Conservation (phyloP, 1,140 invertebrate species). For the Mamestra configurata region DNA sequence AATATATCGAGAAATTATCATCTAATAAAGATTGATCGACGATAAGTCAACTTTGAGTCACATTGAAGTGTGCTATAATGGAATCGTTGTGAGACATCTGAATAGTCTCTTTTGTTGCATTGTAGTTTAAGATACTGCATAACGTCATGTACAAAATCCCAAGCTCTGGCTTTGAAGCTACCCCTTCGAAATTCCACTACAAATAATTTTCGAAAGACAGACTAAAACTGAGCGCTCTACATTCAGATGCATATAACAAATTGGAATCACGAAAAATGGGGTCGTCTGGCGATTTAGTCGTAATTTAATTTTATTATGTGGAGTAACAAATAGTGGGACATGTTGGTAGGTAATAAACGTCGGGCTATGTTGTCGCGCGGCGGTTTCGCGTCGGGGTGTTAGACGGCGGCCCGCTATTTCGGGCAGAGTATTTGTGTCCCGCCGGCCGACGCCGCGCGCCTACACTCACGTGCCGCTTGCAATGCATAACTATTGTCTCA, state of each 20-base stretch:
- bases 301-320: conserved; percentile 44
- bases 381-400: conserved; percentile 70
- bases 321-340: conserved; percentile 50
- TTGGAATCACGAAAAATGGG: conserved; percentile 32
- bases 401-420: conserved; percentile 82
- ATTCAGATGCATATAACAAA: conserved; percentile 22
- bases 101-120: too few species aligned
- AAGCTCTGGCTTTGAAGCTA: too few species aligned
- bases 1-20: too few species aligned
- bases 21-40: too few species aligned
- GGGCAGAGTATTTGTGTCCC: conserved; percentile 78
- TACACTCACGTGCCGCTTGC: conserved; percentile 73
- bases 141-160: too few species aligned
- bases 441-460: conserved; percentile 62
- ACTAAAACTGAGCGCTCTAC: not conserved
- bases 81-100: too few species aligned
- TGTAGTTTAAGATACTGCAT: too few species aligned
- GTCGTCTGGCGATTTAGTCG: conserved; percentile 39
- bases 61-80: too few species aligned
- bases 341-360: conserved; percentile 56
- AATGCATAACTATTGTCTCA: conserved; percentile 67
- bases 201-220: not conserved
- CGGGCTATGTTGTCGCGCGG: conserved; percentile 43
- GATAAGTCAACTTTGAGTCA: too few species aligned
- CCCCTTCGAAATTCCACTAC: too few species aligned